Percentiles rank a stretch among this genome's conserved stretches.
Evolutionary conservation across 2,113 vertebrate genomes (phyloP).

Genomic region (Sardina pilchardus): DNA sequence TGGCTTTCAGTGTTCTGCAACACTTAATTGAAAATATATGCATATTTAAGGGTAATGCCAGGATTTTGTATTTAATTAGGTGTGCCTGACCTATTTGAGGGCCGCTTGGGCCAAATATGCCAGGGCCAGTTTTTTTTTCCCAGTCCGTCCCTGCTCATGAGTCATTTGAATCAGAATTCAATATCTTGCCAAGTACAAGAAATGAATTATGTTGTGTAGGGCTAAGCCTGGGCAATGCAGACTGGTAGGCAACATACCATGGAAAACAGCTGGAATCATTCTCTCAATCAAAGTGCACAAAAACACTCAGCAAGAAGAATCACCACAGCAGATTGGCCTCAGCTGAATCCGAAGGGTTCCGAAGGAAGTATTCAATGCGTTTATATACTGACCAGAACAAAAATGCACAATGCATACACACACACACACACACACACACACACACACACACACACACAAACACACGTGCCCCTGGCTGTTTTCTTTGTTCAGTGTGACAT

Average conservation of each 20-base stretch:
- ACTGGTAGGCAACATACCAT: not conserved
- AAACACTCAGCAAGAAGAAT: not conserved
- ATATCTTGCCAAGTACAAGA: not conserved
- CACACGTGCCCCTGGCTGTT: not conserved
- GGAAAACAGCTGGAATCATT: not conserved
- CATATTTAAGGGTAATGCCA: too few relatives aligned
- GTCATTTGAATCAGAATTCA: not conserved
- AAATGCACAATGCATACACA: not conserved
- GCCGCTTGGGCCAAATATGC: too few relatives aligned
- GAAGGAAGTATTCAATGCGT: too few relatives aligned
- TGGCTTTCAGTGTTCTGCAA: too few relatives aligned
- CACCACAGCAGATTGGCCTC: not conserved
- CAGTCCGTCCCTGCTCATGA: too few relatives aligned
- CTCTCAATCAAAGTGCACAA: not conserved
- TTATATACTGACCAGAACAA: not conserved
- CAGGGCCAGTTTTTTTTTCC: too few relatives aligned
- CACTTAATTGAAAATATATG: too few relatives aligned
- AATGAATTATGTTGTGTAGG: not conserved
- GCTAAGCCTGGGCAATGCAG: not conserved
- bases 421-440: not conserved
- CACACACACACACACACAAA: not conserved
- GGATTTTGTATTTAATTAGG: too few relatives aligned
- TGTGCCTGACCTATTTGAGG: too few relatives aligned
- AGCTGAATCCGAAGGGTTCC: not conserved
- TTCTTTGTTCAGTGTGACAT: not conserved